Base-by-base conservation (phyloP, 2,888 invertebrate species). In the Cosmia trapezina region DNA sequence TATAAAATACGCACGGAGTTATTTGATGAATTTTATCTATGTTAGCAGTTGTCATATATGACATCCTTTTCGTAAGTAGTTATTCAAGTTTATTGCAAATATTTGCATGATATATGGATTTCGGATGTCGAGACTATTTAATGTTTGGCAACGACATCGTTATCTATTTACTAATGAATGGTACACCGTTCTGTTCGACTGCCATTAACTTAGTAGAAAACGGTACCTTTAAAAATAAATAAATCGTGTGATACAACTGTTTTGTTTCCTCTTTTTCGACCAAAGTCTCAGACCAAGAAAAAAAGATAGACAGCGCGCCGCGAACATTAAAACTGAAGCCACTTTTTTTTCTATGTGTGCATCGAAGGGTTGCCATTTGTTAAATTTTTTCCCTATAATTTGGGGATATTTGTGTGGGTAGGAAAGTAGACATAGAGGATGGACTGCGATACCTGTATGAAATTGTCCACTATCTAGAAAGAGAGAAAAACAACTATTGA, bases 41-140 rank as follows among this genome's bases (percentile, higher is more conserved):
- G 70, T 68, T 70, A 51, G 61, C 28, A 22, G 45, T 51, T 71
- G 22, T 49, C 43, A 49, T 56, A 63, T 59, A 60, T 53, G 70
- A 60, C 47, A 70, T 73, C 66, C 51, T 75, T 75, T 71, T 60
- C 43, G 67, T 57, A 63, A 66, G 28, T 73, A 65, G 68, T 69
- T 69, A 62, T 78, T 73, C 61, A 60, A 74, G 60, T 78, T 81
- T 70, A 78, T 83, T 61, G 70, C 70, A 70, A 80, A 80, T 80
- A 78, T 80, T 80, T 69, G 47, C 45, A 78, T 51, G 61, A 73
- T 68, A 63, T 73, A 80, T 80, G 83, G 83, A 82, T 80, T 81
- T 71, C 70, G 78, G 78, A 78, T 84, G 75, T 73, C 70, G 37
- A 73, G 71, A 81, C 67, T 75, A 78, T 83, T 68, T 70, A 64